Percentiles rank a stretch among this genome's conserved stretches.
phyloP scores from a whole-genome alignment of 2,888 invertebrate genomes.

The Epirrita christyi region DNA sequence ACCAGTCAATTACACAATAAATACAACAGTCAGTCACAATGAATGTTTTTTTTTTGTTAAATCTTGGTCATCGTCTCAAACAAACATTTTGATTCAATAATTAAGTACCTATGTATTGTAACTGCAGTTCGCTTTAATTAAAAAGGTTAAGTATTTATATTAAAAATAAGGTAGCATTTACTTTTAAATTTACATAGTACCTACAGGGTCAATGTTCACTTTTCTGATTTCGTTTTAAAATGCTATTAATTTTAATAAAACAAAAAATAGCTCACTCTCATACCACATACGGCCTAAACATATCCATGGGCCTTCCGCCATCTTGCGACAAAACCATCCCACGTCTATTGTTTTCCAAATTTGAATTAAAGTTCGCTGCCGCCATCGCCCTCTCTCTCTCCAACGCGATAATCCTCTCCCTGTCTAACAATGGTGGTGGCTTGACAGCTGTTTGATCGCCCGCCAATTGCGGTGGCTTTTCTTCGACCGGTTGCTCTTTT shows the following conservation, averaged over 20 bases:
- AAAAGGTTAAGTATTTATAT: too few species aligned
- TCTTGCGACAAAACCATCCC: conserved; percentile 73
- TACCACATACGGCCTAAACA: conserved; percentile 84
- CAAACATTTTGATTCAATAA: too few species aligned
- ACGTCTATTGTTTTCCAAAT: conserved; percentile 75
- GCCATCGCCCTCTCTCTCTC: conserved; percentile 79
- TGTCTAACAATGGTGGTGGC: conserved; percentile 73
- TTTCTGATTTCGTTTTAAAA: not conserved
- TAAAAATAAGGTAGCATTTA: too few species aligned
- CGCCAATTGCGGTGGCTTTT: conserved; percentile 66
- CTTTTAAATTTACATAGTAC: too few species aligned
- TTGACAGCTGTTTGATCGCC: conserved; percentile 80
- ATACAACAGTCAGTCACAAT: too few species aligned
- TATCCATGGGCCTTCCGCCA: conserved; percentile 73
- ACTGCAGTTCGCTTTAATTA: too few species aligned
- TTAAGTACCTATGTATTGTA: too few species aligned
- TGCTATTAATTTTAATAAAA: conserved; percentile 3
- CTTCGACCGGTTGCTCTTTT: conserved; percentile 60
- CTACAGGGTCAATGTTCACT: too few species aligned
- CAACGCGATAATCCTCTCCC: conserved; percentile 78
- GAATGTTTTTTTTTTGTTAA: too few species aligned
- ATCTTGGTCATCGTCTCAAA: too few species aligned
- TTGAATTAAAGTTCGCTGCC: conserved; percentile 80
- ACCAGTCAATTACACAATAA: too few species aligned
- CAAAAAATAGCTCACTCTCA: conserved; percentile 70